phyloP scores from a whole-genome alignment of 2,888 invertebrate species.

The Electrophaes corylata region DNA sequence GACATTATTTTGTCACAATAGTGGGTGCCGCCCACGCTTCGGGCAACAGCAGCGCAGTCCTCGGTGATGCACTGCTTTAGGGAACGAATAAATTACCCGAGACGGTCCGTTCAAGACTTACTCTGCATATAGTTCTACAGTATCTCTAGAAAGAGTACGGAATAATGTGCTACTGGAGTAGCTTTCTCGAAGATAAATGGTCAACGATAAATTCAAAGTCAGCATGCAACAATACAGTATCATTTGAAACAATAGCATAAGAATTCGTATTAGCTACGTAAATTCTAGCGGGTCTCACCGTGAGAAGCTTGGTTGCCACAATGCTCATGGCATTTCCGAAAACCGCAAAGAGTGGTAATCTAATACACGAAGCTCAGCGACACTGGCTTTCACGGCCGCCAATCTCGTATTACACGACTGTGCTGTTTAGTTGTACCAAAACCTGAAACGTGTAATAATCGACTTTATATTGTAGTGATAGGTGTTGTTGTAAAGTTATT shows the following conservation, averaged over 20 bases:
- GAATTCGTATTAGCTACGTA: constrained; percentile 62
- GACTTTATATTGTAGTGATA: constrained; percentile 48
- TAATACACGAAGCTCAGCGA: constrained; percentile 82
- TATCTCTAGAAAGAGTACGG: constrained; percentile 65
- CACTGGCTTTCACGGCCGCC: constrained; percentile 79
- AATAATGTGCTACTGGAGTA: constrained; percentile 59
- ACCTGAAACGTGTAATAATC: constrained; percentile 46
- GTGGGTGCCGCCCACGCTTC: constrained; percentile 79
- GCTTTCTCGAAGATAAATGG: constrained; percentile 34
- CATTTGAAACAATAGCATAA: constrained; percentile 56
- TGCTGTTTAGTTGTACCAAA: constrained; percentile 42
- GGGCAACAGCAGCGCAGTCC: constrained; percentile 70
- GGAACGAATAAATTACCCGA: constrained; percentile 80
- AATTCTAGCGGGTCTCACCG: constrained; percentile 60
- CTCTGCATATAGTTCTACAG: constrained; percentile 65
- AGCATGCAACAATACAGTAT: constrained; percentile 13
- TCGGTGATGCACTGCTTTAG: constrained; percentile 82
- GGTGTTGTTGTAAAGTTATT: constrained; percentile 45
- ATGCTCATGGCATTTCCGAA: constrained; percentile 75
- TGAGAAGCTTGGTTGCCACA: constrained; percentile 78
- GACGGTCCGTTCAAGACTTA: constrained; percentile 62
- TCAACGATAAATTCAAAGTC: constrained; percentile 34
- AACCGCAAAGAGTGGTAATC: constrained; percentile 81
- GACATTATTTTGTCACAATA: constrained; percentile 84
- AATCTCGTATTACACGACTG: constrained; percentile 74